Base-by-base conservation (phyloP, 2,113 vertebrate genomes). In the Pungitius pungitius region DNA sequence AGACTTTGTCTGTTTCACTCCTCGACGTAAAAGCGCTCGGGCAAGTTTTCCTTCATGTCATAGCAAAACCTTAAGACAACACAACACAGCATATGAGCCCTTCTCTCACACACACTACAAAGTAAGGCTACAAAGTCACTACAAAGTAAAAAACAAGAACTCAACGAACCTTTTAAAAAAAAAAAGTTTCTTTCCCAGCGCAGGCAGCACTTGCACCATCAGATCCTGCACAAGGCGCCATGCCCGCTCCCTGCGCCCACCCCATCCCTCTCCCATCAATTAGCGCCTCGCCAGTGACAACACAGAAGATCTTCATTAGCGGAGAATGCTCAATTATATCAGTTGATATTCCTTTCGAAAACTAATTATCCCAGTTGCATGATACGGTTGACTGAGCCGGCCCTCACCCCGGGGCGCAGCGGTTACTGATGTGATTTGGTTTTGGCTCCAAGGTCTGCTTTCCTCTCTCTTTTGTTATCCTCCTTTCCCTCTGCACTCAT, bases 311-410 rank as follows among this genome's bases (percentile, higher is more conserved):
- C 93, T 93, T 94, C 92, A 94, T 95, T 94, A 94, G 92, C 63
- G 77, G 85, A 93, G 92, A 94, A 92, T 91, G 91, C 92, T 94
- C 91, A 93, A 92, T 94, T 95, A 95, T 94, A 93, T 93, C 89
- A 88, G 88, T 92, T 93, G 89, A 93, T 94, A 92, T 92, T 94
- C 87, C 86, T 92, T 93, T 93, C 94, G 93, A 94, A 94, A 94
- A 94, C 90, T 92, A 94, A 95, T 95, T 94, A 94, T 93, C 92
- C 89, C 76, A 88, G 90, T 93, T 92, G 90, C 90, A 93, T 54
- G 83, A 88, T 83, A 93, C 58, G 90, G 91, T 90, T 95, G 93
- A 93, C 88, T 92, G 91, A 89, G 84, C 85, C 81, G 88, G 88
- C 85, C 89, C 90, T 87, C 78, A 84, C 89, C 85, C 88, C 68